A percentile compares a stretch with the other conserved stretches of the same genome.
Evolutionary conservation across 2,888 invertebrate genomes (phyloP).

Genomic region (Caenorhabditis auriculariae): DNA sequence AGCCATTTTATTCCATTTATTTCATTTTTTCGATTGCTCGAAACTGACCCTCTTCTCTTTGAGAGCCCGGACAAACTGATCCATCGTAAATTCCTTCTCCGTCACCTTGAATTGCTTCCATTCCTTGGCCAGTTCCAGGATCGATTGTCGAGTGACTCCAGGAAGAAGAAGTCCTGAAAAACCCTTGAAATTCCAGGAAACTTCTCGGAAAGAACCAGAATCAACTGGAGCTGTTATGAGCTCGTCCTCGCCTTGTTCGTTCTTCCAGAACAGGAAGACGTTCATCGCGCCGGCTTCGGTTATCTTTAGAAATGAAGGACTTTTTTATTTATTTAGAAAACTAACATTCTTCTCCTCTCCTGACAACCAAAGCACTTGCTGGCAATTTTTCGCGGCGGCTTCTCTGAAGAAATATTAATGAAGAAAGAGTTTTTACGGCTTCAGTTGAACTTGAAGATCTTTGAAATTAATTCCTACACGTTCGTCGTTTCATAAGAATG

Average conservation of each 20-base stretch:
- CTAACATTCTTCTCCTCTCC: slow-evolving; percentile 82
- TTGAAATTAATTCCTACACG: too few species aligned
- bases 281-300: slow-evolving; percentile 99
- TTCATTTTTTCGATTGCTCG: background rate
- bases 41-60: slow-evolving; percentile 79
- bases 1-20: background rate
- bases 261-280: slow-evolving; percentile 82
- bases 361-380: slow-evolving; percentile 91
- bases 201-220: background rate
- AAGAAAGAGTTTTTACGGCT: too few species aligned
- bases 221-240: slow-evolving; percentile 84
- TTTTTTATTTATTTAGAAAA: background rate
- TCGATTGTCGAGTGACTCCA: slow-evolving; percentile 85
- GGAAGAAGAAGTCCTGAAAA: slow-evolving; percentile 87
- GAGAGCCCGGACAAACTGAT: slow-evolving; percentile 74
- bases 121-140: slow-evolving; percentile 77
- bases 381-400: slow-evolving; percentile 67
- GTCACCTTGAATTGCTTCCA: slow-evolving; percentile 81
- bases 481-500: too few species aligned
- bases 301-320: slow-evolving; percentile 73
- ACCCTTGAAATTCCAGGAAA: background rate
- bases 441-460: too few species aligned
- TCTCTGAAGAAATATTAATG: slow-evolving; percentile 6
- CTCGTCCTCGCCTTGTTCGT: slow-evolving; percentile 83
- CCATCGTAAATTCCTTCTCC: slow-evolving; percentile 83